These are phyloP conservation scores for Oryzias sinensis DNA, from an alignment of 2,797 vertebrate species.

Conservation along the genomic window DNA sequence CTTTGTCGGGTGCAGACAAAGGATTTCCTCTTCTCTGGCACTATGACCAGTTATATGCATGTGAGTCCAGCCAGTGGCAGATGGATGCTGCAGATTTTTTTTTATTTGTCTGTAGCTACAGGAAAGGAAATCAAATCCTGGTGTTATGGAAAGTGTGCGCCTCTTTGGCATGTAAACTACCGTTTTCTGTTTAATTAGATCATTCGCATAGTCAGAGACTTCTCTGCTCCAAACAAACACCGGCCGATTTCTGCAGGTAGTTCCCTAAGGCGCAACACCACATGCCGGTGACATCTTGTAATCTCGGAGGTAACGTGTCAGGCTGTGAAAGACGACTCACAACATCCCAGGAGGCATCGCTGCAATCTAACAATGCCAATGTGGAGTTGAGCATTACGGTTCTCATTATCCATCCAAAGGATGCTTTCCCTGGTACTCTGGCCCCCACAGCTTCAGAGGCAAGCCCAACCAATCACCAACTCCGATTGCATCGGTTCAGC, in stretches of 20 bases:
- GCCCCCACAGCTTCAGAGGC: slow-evolving; percentile 38
- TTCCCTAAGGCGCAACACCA: not conserved
- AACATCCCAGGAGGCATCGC: slow-evolving; percentile 20
- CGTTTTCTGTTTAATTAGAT: slow-evolving; percentile 4
- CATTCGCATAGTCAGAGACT: slow-evolving; percentile 13
- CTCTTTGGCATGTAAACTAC: not conserved
- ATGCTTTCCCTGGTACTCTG: slow-evolving; percentile 21
- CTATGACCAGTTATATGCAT: slow-evolving; percentile 22
- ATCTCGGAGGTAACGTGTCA: slow-evolving; percentile 2
- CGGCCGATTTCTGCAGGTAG: not conserved
- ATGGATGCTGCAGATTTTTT: slow-evolving; percentile 52
- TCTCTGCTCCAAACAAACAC: not conserved
- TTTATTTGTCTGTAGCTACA: slow-evolving; percentile 15
- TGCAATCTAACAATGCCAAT: slow-evolving; percentile 29
- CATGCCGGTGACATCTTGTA: slow-evolving; percentile 4
- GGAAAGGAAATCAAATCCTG: slow-evolving; percentile 20
- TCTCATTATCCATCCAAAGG: slow-evolving; percentile 41
- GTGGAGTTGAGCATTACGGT: slow-evolving; percentile 1
- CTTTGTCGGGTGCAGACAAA: slow-evolving; percentile 27
- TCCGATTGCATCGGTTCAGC: slow-evolving; percentile 31
- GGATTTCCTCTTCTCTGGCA: slow-evolving; percentile 42
- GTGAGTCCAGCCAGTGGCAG: slow-evolving; percentile 46
- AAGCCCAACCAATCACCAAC: slow-evolving; percentile 52
- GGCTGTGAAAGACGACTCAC: slow-evolving; percentile 14
- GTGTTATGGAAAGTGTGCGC: slow-evolving; percentile 3